Percentiles rank a stretch among this genome's conserved stretches.
phyloP scores from a whole-genome alignment of 2,113 vertebrate genomes.

The Oxygymnocypris stewartii region DNA sequence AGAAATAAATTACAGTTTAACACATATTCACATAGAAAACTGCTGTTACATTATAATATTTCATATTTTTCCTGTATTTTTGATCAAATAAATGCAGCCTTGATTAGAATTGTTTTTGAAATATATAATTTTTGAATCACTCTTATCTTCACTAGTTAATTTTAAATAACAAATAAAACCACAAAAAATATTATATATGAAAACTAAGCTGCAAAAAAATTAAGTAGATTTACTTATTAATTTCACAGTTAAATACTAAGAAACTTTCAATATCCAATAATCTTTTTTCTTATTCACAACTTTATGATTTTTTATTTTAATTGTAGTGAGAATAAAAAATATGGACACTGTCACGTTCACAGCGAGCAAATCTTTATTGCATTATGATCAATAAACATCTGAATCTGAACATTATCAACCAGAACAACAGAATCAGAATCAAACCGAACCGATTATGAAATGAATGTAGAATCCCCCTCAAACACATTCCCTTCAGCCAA shows the following conservation, averaged over 20 bases:
- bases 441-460: not conserved
- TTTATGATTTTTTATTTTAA: no score
- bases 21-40: not conserved
- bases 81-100: not conserved
- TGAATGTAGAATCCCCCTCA: not conserved
- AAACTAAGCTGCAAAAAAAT: no score
- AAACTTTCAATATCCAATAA: no score
- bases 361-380: constrained; percentile 31
- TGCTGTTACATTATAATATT: not conserved
- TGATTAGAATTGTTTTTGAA: not conserved
- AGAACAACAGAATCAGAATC: constrained; percentile 8
- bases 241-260: no score
- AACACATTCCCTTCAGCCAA: not conserved
- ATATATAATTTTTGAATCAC: not conserved
- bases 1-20: not conserved
- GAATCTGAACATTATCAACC: not conserved
- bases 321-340: not conserved
- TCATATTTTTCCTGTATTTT: not conserved
- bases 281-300: no score
- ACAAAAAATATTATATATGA: no score
- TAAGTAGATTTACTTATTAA: no score
- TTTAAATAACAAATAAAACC: not conserved
- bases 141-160: not conserved
- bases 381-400: constrained; percentile 7
- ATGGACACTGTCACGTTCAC: not conserved